Conservation (phyloP, 1,140 invertebrate genomes). For the Bombyx mandarina region DNA sequence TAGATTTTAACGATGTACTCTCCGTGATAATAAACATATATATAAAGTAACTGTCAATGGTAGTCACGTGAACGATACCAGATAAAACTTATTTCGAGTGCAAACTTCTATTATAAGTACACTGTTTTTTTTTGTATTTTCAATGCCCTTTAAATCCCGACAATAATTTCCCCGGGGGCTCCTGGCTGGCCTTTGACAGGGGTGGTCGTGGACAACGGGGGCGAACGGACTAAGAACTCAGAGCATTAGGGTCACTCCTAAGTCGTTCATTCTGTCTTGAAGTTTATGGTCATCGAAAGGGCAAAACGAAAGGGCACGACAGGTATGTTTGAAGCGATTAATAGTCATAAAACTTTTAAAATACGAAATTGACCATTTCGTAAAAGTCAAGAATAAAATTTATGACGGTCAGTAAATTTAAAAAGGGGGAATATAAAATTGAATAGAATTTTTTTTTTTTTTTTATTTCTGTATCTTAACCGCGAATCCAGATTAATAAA, state of each 20-base stretch:
- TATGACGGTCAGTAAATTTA: too few relatives aligned
- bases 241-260: slow-evolving; percentile 51
- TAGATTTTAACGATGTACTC: neutral
- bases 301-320: slow-evolving; percentile 42
- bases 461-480: too few relatives aligned
- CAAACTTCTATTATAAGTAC: slow-evolving; percentile 55
- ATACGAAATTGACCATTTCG: too few relatives aligned
- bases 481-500: too few relatives aligned
- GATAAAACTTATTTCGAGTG: slow-evolving; percentile 39
- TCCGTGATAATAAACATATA: neutral
- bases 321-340: slow-evolving; percentile 51
- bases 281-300: slow-evolving; percentile 66
- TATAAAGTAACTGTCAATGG: slow-evolving; percentile 16
- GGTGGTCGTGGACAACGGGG: slow-evolving; percentile 53
- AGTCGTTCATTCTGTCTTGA: slow-evolving; percentile 59
- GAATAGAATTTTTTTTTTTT: too few relatives aligned
- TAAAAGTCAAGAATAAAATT: too few relatives aligned
- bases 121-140: slow-evolving; percentile 62
- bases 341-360: slow-evolving; percentile 17
- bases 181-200: slow-evolving; percentile 60
- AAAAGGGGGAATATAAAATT: too few relatives aligned
- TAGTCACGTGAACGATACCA: slow-evolving; percentile 47
- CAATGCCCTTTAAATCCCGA: slow-evolving; percentile 66
- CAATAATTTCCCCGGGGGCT: slow-evolving; percentile 66
- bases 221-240: slow-evolving; percentile 49